These are phyloP conservation scores for Prolemur simus DNA, from an alignment of 2,113 vertebrate species.

Conservation along the genomic window DNA sequence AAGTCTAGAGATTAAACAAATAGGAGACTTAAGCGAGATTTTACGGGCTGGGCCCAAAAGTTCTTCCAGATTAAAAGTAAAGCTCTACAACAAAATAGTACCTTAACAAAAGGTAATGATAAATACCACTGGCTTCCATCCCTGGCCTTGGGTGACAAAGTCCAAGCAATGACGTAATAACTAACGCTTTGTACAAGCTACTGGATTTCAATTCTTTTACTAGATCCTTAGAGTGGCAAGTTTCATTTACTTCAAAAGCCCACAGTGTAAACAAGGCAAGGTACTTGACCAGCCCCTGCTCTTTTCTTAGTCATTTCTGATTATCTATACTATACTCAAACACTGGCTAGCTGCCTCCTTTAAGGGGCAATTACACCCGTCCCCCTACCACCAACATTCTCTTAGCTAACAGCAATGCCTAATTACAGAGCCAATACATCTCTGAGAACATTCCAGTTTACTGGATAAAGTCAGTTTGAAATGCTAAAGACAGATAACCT, in stretches of 20 bases:
- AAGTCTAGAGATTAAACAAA: constrained; percentile 14
- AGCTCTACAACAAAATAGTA: not conserved
- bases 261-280: constrained; percentile 14
- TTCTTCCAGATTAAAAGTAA: constrained; percentile 33
- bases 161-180: constrained; percentile 7
- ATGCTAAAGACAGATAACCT: constrained; percentile 28
- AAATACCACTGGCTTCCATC: not conserved
- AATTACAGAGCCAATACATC: not conserved
- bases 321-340: not conserved
- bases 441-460: constrained; percentile 43
- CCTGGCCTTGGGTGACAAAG: constrained; percentile 6
- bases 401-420: constrained; percentile 5
- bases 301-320: constrained; percentile 9
- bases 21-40: not conserved
- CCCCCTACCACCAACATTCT: not conserved
- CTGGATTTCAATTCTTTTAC: constrained; percentile 10
- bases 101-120: not conserved
- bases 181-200: constrained; percentile 4
- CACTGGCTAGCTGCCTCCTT: not conserved
- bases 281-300: not conserved
- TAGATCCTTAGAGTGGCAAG: not conserved
- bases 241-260: constrained; percentile 33
- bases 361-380: not conserved
- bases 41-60: not conserved
- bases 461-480: constrained; percentile 37